These are phyloP conservation scores for Erebia palarica DNA, from an alignment of 2,888 invertebrate genomes.

Conservation along the genomic window DNA sequence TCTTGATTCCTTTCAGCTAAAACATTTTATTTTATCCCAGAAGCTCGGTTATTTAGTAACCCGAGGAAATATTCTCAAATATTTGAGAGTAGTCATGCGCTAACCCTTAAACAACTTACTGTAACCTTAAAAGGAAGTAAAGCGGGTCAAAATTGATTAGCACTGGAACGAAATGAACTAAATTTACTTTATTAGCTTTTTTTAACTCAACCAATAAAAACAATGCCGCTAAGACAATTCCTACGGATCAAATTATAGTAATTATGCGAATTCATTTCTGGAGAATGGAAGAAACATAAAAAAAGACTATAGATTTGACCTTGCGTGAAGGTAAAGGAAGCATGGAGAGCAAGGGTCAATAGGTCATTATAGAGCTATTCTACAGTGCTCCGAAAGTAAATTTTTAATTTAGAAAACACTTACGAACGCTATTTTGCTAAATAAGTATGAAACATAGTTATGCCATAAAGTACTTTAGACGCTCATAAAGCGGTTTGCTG, in stretches of 20 bases:
- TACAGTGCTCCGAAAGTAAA: not conserved
- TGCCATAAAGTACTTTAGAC: too few relatives aligned
- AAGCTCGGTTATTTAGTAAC: too few relatives aligned
- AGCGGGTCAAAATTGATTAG: slow-evolving; percentile 9
- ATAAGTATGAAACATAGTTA: too few relatives aligned
- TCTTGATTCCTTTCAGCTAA: too few relatives aligned
- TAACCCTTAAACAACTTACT: too few relatives aligned
- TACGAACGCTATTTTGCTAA: too few relatives aligned
- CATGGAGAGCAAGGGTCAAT: not conserved
- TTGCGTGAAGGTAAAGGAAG: not conserved
- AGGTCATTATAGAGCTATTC: too few relatives aligned
- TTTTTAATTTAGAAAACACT: too few relatives aligned
- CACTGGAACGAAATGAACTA: slow-evolving; percentile 7
- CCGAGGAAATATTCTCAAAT: too few relatives aligned
- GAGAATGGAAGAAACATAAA: slow-evolving; percentile 13
- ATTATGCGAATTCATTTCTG: slow-evolving; percentile 28
- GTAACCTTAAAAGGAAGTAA: slow-evolving; percentile 7
- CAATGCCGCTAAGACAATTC: slow-evolving; percentile 34
- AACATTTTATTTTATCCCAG: too few relatives aligned
- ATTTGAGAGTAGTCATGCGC: too few relatives aligned
- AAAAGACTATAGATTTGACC: slow-evolving; percentile 1
- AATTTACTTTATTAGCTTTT: slow-evolving; percentile 18
- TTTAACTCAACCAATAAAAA: slow-evolving; percentile 22
- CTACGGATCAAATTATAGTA: slow-evolving; percentile 17
- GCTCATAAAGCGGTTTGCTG: too few relatives aligned